Conservation (phyloP, 2,113 vertebrate species). For the Brachirus orientalis region DNA sequence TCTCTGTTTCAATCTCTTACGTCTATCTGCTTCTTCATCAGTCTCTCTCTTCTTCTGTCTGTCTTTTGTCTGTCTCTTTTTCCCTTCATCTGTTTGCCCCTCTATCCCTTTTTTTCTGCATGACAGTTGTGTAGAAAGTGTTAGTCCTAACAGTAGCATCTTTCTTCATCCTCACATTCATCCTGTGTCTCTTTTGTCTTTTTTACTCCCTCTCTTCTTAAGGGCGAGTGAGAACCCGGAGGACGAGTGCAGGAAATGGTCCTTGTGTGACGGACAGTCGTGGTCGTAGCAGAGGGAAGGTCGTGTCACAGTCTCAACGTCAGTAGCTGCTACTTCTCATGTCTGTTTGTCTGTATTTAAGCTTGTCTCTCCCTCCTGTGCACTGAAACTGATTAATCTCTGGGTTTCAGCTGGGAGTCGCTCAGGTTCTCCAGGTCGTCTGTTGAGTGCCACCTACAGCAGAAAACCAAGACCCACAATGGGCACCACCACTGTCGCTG, state of each 20-base stretch:
- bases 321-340: conserved; percentile 68
- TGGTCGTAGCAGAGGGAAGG: conserved; percentile 91
- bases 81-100: too few species aligned
- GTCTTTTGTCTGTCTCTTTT: not conserved
- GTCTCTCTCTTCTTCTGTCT: too few species aligned
- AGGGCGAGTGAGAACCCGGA: conserved; percentile 90
- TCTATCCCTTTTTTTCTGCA: conserved; percentile 18
- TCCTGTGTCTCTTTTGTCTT: not conserved
- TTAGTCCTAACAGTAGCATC: not conserved
- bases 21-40: too few species aligned
- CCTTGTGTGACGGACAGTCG: conserved; percentile 82
- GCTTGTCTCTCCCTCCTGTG: not conserved
- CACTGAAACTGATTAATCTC: not conserved
- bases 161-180: conserved; percentile 34
- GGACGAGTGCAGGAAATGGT: conserved; percentile 64
- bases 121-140: not conserved
- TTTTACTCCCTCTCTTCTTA: conserved; percentile 56
- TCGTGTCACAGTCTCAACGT: conserved; percentile 95
- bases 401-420: conserved; percentile 89
- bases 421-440: conserved; percentile 93
- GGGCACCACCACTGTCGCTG: conserved; percentile 66
- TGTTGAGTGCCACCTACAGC: conserved; percentile 86
- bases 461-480: conserved; percentile 80
- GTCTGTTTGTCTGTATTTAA: not conserved
- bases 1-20: too few species aligned